These are phyloP conservation scores for Nysson spinosus DNA, from an alignment of 2,888 invertebrate genomes.

Conservation along the genomic window DNA sequence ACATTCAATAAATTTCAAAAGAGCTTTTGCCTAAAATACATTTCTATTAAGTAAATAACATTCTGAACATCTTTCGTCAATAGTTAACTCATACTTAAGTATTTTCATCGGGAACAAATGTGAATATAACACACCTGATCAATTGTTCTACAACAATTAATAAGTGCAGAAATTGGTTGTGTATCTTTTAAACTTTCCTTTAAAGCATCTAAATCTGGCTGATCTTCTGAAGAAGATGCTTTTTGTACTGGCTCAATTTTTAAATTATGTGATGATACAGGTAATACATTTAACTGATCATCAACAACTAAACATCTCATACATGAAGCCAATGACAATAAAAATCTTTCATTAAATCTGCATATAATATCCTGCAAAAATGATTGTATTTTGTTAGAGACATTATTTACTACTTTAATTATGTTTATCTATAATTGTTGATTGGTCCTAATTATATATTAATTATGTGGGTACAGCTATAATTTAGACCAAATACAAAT, in stretches of 20 bases:
- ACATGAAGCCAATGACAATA: conserved; percentile 93
- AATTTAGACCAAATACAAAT: neutral
- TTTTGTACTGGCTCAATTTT: conserved; percentile 86
- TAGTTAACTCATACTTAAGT: neutral
- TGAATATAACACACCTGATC: conserved; percentile 83
- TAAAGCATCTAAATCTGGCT: conserved; percentile 84
- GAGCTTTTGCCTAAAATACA: conserved; percentile 84
- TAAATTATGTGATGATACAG: conserved; percentile 92
- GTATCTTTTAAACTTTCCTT: conserved; percentile 92
- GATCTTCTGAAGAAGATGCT: conserved; percentile 78
- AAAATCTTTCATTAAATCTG: conserved; percentile 97
- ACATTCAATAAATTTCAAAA: conserved; percentile 95
- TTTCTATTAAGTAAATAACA: too few relatives aligned
- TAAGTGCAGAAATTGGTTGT: conserved; percentile 93
- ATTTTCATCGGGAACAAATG: neutral
- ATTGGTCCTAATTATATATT: too few relatives aligned
- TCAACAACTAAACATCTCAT: conserved; percentile 95
- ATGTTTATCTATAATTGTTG: too few relatives aligned
- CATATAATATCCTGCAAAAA: conserved; percentile 85
- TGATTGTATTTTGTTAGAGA: too few relatives aligned
- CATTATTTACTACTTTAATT: too few relatives aligned
- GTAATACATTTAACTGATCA: conserved; percentile 93
- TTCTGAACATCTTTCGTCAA: too few relatives aligned
- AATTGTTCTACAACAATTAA: conserved; percentile 93
- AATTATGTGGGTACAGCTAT: too few relatives aligned